Base-by-base conservation (phyloP, 2,797 vertebrate genomes). In the Schizothorax lantsangensis region DNA sequence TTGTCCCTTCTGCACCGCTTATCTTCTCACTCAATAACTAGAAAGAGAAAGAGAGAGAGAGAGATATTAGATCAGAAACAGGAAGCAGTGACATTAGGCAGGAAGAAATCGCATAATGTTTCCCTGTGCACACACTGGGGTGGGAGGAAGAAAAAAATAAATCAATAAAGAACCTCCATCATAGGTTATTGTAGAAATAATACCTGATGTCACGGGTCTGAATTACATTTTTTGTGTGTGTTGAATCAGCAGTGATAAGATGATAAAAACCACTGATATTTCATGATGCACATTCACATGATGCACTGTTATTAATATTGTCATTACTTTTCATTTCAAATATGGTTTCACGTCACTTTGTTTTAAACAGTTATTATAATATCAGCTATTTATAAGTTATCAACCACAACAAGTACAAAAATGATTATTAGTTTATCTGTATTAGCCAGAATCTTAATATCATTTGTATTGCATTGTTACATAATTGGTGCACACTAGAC, bases 11-110 rank as follows among this genome's bases (percentile, higher is more conserved):
- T 0, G 94, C 95, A 62, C 98, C 97, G 21, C 96, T 98, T 92
- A 99, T 97, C 94, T 98, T 99, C 90, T 98, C 97, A 92, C 97
- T 98, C 90, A 98, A 94, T 0, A 98, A 94, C 97, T 99, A 94
- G 14, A 69, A 52, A 26, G 8, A 17, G n/a, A n/a, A n/a, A n/a
- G 49, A 59, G 40, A 64, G 36, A 77, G 45, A 79, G 66, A 74
- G 36, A 90, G 8, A 83, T 8, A 78, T 38, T 59, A 59, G 68
- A 71, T 74, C 30, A 84, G 49, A 26, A 38, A 79, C 40, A 43
- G 40, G 40, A 43, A 43, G 40, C 40, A 79, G 38, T n/a, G 47
- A 74, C 23, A 73, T 52, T n/a, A 71, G 9, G 23, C 45, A 49
- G 14, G 21, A 11, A 73, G 71, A 38, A 40, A 23, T 73, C 4